Evolutionary conservation across 2,797 vertebrate genomes (phyloP), one percentile per base, ranked within the genome.

Genomic region (Odontamblyopus rebecca): DNA sequence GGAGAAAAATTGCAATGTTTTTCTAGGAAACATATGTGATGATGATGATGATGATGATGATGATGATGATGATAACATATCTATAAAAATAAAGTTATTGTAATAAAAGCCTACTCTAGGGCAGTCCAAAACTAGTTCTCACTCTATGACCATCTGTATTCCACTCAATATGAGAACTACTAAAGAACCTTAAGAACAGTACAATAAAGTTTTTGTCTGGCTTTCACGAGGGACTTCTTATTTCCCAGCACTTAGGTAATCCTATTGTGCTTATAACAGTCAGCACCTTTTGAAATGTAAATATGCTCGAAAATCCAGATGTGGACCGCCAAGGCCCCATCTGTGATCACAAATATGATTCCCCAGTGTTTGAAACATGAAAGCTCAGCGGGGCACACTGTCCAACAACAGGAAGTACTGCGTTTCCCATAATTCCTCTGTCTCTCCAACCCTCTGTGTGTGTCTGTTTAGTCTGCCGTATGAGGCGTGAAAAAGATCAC

Each of bases 381-480:
- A 81, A 86, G 76, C 73, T 67, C 79, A 60, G 69, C 60, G 27
- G 38, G 57, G 62, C 44, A 50, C 2, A 23, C n/a, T 1, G 62
- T 75, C 61, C 82, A 70, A 71, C 67, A 75, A 76, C 64, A 84
- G 72, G 80, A 82, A 79, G 71, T 16, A 71, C 44, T 80, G 70
- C 68, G 44, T 82, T 83, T 80, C 79, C 74, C 80, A 76, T 80
- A 76, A 75, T 76, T 79, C 71, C 72, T 72, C 35, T 65, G 65
- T 78, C 67, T 74, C 76, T 73, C 13, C 61, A 76, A 72, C 51
- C 56, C 15, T 69, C 44, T 62, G 67, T 72, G 59, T 68, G 71
- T 71, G 76, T 79, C 59, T 81, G 83, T 83, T 82, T 82, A 84
- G 79, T 84, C 84, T 84, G 74, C 76, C 18, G 60, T 71, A 71